Base-by-base conservation (phyloP, 2,797 vertebrate species). In the Macropus fuliginosus region DNA sequence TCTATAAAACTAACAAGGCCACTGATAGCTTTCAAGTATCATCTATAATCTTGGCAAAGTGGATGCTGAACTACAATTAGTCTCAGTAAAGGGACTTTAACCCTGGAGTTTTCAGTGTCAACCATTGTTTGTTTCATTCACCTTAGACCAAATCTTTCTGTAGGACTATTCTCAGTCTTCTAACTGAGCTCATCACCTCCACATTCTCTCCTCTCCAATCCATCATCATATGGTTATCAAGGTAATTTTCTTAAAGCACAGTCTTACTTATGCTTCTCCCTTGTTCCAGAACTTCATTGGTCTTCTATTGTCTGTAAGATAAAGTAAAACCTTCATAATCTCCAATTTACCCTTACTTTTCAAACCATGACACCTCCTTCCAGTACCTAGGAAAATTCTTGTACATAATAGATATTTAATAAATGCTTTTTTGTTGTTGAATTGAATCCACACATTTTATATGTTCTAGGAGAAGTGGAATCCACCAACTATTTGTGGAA, bases 11-110 rank as follows among this genome's bases (percentile, higher is more conserved):
- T 55, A 90, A 18, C 46, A 94, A 92, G 28, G 52, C 55, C 62
- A 56, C 3, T 46, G 59, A 91, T 5, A 89, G 55, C 29, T 91
- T 91, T 89, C 52, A 62, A 95, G 92, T 34, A 21, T 94, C 93
- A 81, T 54, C 54, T 95, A 40, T n/a, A 40, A 40, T 18, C 16
- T 40, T 74, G 66, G 34, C 16, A 6, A 40, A n/a, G n/a, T 74
- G 18, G n/a, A 74, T 74, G 66, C 66, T 40, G n/a, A 74, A 74
- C 16, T 40, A 5, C 1, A 40, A 40, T 74, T 21, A 74, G n/a
- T 74, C 34, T 74, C 1, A 74, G 34, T 40, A 74, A 74, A 74
- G 18, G n/a, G 6, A 74, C 16, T 74, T 74, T 74, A 40, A 74
- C 5, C 16, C 66, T 74, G 34, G 34, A n/a, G 62, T n/a, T 40